A percentile compares a stretch with the other conserved stretches of the same genome.
Evolutionary conservation across 2,113 vertebrate species (phyloP).

Genomic region (Acrocephalus kingi): DNA sequence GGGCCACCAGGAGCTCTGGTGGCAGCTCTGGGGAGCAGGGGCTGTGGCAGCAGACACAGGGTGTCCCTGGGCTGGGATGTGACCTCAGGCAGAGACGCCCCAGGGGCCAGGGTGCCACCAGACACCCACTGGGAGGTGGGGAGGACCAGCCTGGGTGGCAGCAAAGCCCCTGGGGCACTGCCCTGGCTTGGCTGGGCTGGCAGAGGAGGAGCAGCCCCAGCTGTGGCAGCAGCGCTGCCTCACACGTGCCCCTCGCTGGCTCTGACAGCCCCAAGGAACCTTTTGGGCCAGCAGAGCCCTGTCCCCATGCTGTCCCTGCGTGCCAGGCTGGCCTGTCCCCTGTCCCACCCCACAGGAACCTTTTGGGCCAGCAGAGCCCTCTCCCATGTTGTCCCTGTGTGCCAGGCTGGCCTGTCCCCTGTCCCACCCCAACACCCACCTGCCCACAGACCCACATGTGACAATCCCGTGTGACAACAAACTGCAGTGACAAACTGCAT

Average conservation of each 20-base stretch:
- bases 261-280: neutral
- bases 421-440: fast-evolving
- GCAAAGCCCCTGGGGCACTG: fast-evolving
- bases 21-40: fast-evolving
- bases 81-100: neutral
- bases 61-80: fast-evolving
- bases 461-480: fast-evolving
- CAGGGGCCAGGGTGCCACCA: neutral
- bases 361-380: neutral
- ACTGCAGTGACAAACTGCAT: neutral
- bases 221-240: neutral
- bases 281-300: no score
- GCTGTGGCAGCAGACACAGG: fast-evolving
- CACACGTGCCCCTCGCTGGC: fast-evolving
- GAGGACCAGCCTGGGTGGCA: neutral
- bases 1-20: fast-evolving
- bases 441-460: fast-evolving
- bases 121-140: fast-evolving
- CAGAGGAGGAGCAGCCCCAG: neutral
- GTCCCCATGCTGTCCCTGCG: no score
- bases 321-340: no score
- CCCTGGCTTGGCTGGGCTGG: neutral
- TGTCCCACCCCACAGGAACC: neutral
- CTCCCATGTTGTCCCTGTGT: fast-evolving
- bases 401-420: fast-evolving